phyloP scores from a whole-genome alignment of 2,113 vertebrate species.

The Oncorhynchus keta region DNA sequence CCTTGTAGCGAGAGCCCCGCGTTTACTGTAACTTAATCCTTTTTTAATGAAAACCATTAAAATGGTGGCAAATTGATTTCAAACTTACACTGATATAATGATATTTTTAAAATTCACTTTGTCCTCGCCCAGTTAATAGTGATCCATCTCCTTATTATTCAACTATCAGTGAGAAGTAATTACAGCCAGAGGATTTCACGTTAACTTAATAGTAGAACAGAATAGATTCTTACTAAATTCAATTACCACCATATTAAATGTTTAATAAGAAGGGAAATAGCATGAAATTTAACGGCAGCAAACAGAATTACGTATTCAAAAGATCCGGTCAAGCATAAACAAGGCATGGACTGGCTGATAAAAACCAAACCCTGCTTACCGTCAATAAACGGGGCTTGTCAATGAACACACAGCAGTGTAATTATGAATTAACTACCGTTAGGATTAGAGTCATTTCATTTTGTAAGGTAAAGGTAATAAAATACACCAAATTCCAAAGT shows the following conservation, averaged over 20 bases:
- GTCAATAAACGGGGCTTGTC: constrained; percentile 10
- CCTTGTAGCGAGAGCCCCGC: background rate
- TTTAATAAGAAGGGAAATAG: constrained; percentile 44
- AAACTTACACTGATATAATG: constrained; percentile 41
- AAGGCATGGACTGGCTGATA: constrained; percentile 25
- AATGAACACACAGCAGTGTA: constrained; percentile 8
- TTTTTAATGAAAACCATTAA: constrained; percentile 56
- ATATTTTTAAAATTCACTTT: constrained; percentile 34
- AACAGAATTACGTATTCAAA: constrained; percentile 35
- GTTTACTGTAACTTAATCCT: constrained; percentile 31
- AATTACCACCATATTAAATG: constrained; percentile 44
- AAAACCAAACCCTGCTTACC: constrained; percentile 25
- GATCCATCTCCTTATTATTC: constrained; percentile 54
- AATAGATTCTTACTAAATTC: constrained; percentile 43
- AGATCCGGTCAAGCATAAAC: constrained; percentile 20
- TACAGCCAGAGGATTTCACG: constrained; percentile 32
- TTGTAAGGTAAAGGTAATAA: background rate
- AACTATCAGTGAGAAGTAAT: constrained; percentile 54
- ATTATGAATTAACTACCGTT: constrained; percentile 26
- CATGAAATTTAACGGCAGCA: constrained; percentile 30
- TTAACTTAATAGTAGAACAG: constrained; percentile 39
- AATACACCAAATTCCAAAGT: background rate
- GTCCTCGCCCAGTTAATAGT: constrained; percentile 22
- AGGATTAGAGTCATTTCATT: background rate
- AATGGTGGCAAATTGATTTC: constrained; percentile 50